Base-by-base conservation (phyloP, 2,888 invertebrate species). In the Halictus quadricinctus region DNA sequence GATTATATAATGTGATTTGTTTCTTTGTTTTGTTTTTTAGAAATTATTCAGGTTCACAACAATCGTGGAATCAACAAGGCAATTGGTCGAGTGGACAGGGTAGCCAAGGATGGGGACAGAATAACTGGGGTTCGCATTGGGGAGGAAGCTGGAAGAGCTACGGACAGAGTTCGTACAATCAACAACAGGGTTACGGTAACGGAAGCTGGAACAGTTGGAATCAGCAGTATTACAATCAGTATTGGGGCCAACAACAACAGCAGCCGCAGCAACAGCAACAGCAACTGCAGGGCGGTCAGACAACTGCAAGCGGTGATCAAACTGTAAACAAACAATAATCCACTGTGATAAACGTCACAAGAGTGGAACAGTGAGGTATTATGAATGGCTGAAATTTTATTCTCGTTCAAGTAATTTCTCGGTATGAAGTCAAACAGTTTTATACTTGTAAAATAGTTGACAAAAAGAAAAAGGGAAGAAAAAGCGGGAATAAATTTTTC, bases 151-250 rank as follows among this genome's bases (percentile, higher is more conserved):
- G 94, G 94, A 94, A 94, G 81, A 87, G 92, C 50, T 94, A 93
- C 64, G 93, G 93, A 7, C 93, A 91, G 81, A 84, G 80, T 21
- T 86, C 90, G 36, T 93, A 93, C 76, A 84, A 86, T 74, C 84
- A 88, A 76, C 84, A 88, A 76, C 87, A 90, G 76, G 91, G 89
- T 82, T 94, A 94, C 58, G 94, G 94, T 50, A 94, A 94, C 82
- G 94, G 94, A 79, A 94, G 94, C 88, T 94, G 94, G 93, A 92
- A 90, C 80, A 91, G 92, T 91, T 93, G 93, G 93, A 93, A 93
- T 89, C 91, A 92, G 91, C 94, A 94, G 93, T 94, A 94, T 94
- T 94, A 94, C 91, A 92, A 93, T 92, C 94, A 94, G 93, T 93
- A 94, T 94, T 94, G 93, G 93, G 91, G 91, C 85, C 92, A 93